Evolutionary conservation across 2,797 vertebrate species (phyloP).

Genomic region (Xenopus petersii): DNA sequence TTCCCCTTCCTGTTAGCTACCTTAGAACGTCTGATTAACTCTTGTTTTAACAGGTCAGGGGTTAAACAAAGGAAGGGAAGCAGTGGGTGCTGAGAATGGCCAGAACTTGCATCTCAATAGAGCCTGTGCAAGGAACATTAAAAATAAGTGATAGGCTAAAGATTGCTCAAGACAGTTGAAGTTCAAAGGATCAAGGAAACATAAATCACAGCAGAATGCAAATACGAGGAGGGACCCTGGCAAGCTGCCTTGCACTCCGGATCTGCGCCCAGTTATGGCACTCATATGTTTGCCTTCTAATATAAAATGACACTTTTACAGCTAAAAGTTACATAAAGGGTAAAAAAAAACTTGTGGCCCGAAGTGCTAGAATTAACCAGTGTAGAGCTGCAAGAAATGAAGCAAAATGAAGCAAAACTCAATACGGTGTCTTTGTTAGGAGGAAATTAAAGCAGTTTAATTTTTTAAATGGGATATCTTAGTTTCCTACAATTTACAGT

Average conservation of each 20-base stretch:
- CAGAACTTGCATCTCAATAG: conserved; percentile 63
- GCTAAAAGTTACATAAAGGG: conserved; percentile 28
- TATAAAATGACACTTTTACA: conserved; percentile 42
- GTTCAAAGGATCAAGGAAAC: conserved; percentile 69
- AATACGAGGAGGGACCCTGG: conserved; percentile 50
- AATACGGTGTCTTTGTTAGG: no score
- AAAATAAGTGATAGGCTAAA: conserved; percentile 53
- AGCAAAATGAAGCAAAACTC: no score
- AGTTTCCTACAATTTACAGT: no score
- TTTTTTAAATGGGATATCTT: no score
- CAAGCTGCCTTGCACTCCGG: conserved; percentile 51
- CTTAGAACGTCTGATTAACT: conserved; percentile 85
- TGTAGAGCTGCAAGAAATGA: no score
- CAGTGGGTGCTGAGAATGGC: conserved; percentile 69
- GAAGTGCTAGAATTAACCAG: not conserved
- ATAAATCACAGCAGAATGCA: conserved; percentile 50
- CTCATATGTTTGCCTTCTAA: conserved; percentile 46
- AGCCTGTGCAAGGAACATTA: conserved; percentile 52
- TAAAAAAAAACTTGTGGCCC: not conserved
- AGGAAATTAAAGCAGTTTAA: no score
- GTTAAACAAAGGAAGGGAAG: conserved; percentile 98
- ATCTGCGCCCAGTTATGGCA: conserved; percentile 53
- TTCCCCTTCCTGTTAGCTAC: conserved; percentile 86
- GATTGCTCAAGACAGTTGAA: conserved; percentile 59
- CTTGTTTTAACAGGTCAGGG: conserved; percentile 87